Evolutionary conservation across 2,888 invertebrate genomes (phyloP).

Genomic region (Luperina nickerlii): DNA sequence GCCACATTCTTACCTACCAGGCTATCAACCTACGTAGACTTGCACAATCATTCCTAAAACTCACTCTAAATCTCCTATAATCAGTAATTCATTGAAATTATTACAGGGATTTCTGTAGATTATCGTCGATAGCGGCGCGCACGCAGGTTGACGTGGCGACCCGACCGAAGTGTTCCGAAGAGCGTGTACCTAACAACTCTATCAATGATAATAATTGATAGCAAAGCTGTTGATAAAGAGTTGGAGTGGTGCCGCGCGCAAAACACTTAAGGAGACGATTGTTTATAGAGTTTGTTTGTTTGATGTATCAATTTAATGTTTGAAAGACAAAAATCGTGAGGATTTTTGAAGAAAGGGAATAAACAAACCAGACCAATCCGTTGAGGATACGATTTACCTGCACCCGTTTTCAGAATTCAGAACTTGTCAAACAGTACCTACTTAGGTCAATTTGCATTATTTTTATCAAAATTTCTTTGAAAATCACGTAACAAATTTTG

Average conservation of each 20-base stretch:
- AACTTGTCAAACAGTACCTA: background rate
- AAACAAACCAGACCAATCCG: no score
- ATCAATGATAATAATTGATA: slow-evolving; percentile 77
- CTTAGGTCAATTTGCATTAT: background rate
- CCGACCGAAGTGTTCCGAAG: slow-evolving; percentile 15
- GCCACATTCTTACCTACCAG: background rate
- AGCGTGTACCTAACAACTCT: slow-evolving; percentile 50
- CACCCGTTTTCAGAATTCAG: background rate
- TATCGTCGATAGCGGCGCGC: slow-evolving; percentile 55
- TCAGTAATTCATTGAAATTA: slow-evolving; percentile 30
- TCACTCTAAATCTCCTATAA: background rate
- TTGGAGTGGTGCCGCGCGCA: slow-evolving; percentile 77
- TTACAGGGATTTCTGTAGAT: slow-evolving; percentile 48
- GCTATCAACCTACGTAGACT: background rate
- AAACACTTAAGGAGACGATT: slow-evolving; percentile 71
- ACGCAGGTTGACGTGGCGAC: slow-evolving; percentile 55
- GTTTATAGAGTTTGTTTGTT: slow-evolving; percentile 2
- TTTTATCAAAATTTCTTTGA: background rate
- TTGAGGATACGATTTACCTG: background rate
- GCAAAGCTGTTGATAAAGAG: slow-evolving; percentile 74
- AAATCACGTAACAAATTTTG: background rate
- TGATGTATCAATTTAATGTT: background rate
- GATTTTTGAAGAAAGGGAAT: background rate
- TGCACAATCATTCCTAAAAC: background rate
- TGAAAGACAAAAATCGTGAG: background rate